phyloP scores from a whole-genome alignment of 2,113 vertebrate genomes.

The Alosa alosa region DNA sequence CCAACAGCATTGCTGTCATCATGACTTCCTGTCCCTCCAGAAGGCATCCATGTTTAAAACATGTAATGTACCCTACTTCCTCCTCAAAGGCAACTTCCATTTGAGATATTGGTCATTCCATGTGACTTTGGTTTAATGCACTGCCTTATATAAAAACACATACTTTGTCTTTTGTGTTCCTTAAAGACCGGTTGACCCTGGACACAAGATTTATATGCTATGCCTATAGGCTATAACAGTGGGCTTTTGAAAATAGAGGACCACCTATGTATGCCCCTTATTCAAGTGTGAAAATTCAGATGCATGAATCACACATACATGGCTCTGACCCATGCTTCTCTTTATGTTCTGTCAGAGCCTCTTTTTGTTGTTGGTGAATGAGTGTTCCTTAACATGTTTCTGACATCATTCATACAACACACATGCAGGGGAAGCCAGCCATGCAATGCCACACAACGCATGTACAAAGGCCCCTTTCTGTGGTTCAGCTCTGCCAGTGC shows the following conservation, averaged over 20 bases:
- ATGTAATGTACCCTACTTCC: background rate
- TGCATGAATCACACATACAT: background rate
- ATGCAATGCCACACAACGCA: slow-evolving; percentile 5
- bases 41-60: background rate
- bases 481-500: background rate
- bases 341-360: background rate
- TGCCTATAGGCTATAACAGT: slow-evolving; percentile 10
- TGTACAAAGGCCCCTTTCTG: background rate
- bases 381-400: background rate
- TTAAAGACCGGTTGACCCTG: slow-evolving; percentile 2
- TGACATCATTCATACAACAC: background rate
- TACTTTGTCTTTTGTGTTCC: background rate
- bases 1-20: background rate
- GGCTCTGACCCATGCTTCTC: background rate
- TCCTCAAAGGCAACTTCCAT: background rate
- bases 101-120: background rate
- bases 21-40: background rate
- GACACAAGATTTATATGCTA: background rate
- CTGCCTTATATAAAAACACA: background rate
- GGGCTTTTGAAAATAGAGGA: background rate
- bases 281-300: background rate
- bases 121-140: slow-evolving; percentile 6
- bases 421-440: background rate
- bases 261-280: background rate
- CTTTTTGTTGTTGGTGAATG: background rate